A percentile compares a stretch with the other conserved stretches of the same genome.
These are phyloP conservation scores for Pseudomugil gertrudae DNA, from an alignment of 2,797 vertebrate genomes.

Conservation along the genomic window DNA sequence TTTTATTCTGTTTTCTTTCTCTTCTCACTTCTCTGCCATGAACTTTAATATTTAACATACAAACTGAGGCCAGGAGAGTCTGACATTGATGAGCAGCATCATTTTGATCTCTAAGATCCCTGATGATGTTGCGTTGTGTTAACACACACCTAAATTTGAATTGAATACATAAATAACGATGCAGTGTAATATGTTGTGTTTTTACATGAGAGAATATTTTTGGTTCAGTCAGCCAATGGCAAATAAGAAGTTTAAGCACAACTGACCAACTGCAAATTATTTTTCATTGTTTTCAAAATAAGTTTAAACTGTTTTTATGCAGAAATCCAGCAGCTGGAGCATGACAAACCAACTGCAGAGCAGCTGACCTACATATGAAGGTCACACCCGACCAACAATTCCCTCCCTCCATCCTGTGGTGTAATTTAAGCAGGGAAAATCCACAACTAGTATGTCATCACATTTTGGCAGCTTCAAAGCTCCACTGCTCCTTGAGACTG, in stretches of 20 bases:
- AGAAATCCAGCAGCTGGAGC: neutral
- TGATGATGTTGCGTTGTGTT: neutral
- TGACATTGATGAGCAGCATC: too few relatives aligned
- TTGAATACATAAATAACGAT: neutral
- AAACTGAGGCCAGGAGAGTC: too few relatives aligned
- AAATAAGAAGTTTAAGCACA: neutral
- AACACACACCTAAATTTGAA: neutral
- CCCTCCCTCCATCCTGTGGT: constrained; percentile 16
- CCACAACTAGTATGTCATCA: constrained; percentile 51
- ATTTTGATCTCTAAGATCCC: too few relatives aligned
- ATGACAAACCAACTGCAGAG: constrained; percentile 11
- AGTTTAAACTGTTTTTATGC: constrained; percentile 1
- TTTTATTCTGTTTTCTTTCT: too few relatives aligned
- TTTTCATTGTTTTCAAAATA: too few relatives aligned
- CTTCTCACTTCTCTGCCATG: too few relatives aligned
- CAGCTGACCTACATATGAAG: constrained; percentile 48
- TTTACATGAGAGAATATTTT: neutral
- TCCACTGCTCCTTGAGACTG: neutral
- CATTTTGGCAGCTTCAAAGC: constrained; percentile 21
- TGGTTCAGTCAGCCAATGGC: too few relatives aligned
- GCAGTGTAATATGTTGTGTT: neutral
- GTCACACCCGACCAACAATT: constrained; percentile 28
- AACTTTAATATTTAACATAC: too few relatives aligned
- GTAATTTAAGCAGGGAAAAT: constrained; percentile 23
- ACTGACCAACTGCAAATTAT: neutral